These are phyloP conservation scores for Stenodema calcarata DNA, from an alignment of 2,888 invertebrate genomes.

Conservation along the genomic window DNA sequence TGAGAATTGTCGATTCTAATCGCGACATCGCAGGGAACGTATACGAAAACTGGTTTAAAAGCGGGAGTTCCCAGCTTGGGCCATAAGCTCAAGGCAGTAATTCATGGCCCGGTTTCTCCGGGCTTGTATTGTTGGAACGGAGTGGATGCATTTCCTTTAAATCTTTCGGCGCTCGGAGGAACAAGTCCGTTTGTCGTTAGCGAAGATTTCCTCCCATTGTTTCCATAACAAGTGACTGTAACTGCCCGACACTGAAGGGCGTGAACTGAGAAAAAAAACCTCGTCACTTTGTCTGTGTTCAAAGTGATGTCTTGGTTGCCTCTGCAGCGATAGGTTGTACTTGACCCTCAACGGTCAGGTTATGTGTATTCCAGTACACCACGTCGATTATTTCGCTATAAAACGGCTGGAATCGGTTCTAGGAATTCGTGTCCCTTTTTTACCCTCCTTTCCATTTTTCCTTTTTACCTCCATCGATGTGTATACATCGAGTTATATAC, in stretches of 20 bases:
- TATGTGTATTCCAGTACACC: too few relatives aligned
- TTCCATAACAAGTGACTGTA: neutral
- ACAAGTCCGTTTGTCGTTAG: neutral
- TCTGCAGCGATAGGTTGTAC: too few relatives aligned
- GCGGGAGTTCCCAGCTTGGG: neutral
- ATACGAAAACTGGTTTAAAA: slow-evolving; percentile 5
- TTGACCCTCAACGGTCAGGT: too few relatives aligned
- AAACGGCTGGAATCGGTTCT: too few relatives aligned
- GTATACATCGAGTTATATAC: too few relatives aligned
- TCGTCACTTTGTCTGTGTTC: too few relatives aligned
- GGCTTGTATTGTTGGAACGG: neutral
- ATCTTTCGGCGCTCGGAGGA: neutral
- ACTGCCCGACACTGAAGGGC: neutral
- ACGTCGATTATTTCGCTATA: too few relatives aligned
- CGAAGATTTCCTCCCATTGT: neutral
- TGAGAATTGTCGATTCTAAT: slow-evolving; percentile 6
- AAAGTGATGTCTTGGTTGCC: too few relatives aligned
- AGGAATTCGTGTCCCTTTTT: too few relatives aligned
- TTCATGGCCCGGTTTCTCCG: neutral
- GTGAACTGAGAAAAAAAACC: neutral
- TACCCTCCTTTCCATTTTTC: too few relatives aligned
- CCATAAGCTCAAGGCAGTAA: neutral
- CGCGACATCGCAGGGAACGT: neutral
- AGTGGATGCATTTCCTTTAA: neutral
- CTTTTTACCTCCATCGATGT: too few relatives aligned